Base-by-base conservation (phyloP, 2,113 vertebrate genomes). In the Bombycilla garrulus region DNA sequence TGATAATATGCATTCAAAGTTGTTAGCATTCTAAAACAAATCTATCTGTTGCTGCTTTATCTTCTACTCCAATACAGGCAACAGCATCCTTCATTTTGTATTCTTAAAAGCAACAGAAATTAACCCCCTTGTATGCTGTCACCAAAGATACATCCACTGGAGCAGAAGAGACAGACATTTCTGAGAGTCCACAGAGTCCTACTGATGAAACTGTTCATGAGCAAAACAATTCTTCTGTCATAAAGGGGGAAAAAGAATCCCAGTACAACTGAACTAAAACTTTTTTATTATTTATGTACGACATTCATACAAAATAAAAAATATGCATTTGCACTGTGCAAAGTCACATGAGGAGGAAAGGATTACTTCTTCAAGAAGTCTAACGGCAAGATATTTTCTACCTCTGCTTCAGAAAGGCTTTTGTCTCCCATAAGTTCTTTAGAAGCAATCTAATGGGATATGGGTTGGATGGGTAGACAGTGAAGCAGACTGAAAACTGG, bases 61-160 rank as follows among this genome's bases (percentile, higher is more conserved):
- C 15, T 87, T 78, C 54, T 69, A 15, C 20, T 57, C 11, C 8
- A 94, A 66, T 57, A 69, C 25, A 45, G 28, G 8, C 47, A 84
- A 45, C 22, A 57, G 33, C 15, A 64, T 64, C 14, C 40, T 47
- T 47, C 1, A 36, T 71, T 64, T 42, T 38, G 6, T 47, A 42
- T 72, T 77, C 17, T 44, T 74, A 35, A 84, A 87, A 91, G 33
- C 25, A 66, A 13, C 3, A 61, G 29, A 81, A 81, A 84, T 54
- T 61, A 87, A 45, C 31, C 36, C 38, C 0, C 0, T 28, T 0
- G 0, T 54, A 56, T 29, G 7, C 7, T 81, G 40, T 60, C 42
- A 45, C 8, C 26, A 6, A 24, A 40, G 15, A 25, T 31, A 51
- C 7, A 22, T 28, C 54, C 48, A 36, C 33, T 1, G 1, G 36